Evolutionary conservation across 2,888 invertebrate genomes (phyloP).

Genomic region (Meiosimyza platycephala): DNA sequence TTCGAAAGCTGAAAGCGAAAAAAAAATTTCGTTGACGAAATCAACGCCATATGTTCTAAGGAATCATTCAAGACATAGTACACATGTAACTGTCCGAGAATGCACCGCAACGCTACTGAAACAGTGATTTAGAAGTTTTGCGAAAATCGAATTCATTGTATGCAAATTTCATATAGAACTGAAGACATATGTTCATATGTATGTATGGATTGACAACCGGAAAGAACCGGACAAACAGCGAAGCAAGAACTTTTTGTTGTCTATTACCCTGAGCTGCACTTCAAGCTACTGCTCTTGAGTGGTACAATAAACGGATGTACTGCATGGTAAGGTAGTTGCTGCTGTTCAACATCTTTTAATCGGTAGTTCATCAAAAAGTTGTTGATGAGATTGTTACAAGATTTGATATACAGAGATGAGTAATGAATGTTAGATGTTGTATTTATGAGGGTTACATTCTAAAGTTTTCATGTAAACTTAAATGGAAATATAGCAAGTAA

Average conservation of each 20-base stretch:
- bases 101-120: background rate
- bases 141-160: conserved; percentile 39
- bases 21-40: background rate
- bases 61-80: background rate
- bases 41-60: background rate
- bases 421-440: conserved; percentile 21
- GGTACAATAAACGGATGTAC: conserved; percentile 13
- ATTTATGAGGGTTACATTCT: conserved; percentile 1
- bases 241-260: too few species aligned
- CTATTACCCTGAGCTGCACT: conserved; percentile 2
- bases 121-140: conserved; percentile 35
- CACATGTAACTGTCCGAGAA: conserved; percentile 4
- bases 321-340: conserved; percentile 5
- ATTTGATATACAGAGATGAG: conserved; percentile 19
- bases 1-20: background rate
- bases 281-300: conserved; percentile 15
- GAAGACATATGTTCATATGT: background rate
- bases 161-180: conserved; percentile 37
- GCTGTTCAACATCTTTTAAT: conserved; percentile 17
- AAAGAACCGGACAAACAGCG: background rate
- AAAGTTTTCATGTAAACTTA: background rate
- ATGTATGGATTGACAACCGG: background rate
- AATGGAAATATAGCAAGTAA: background rate
- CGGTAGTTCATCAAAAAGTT: conserved; percentile 30
- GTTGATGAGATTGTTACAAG: background rate